A percentile compares a stretch with the other conserved stretches of the same genome.
phyloP scores from a whole-genome alignment of 2,888 invertebrate genomes.

The Myathropa florea region DNA sequence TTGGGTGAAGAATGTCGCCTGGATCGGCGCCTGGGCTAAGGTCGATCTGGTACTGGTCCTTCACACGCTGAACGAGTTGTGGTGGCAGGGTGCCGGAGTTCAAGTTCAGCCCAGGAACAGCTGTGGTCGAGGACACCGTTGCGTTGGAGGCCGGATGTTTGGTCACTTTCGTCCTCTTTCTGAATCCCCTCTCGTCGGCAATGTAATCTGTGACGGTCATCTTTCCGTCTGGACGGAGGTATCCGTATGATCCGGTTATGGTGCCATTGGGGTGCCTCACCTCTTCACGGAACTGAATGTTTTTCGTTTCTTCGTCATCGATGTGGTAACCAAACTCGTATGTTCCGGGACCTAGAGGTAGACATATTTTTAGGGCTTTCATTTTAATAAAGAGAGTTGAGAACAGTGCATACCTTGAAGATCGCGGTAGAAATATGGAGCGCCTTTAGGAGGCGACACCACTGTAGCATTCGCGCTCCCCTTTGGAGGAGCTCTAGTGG shows the following conservation, averaged over 20 bases:
- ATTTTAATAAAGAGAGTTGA: conserved; percentile 10
- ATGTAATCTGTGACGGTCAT: conserved; percentile 84
- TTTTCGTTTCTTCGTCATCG: conserved; percentile 84
- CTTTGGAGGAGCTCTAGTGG: background rate
- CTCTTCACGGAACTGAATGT: conserved; percentile 87
- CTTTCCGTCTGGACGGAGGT: conserved; percentile 84
- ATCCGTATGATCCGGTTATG: conserved; percentile 87
- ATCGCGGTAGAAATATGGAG: conserved; percentile 76
- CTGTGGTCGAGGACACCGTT: background rate
- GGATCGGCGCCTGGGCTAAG: conserved; percentile 73
- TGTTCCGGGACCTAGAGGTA: conserved; percentile 83
- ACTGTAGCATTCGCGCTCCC: conserved; percentile 1
- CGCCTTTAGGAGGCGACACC: conserved; percentile 54
- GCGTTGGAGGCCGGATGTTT: background rate
- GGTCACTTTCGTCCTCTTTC: conserved; percentile 72
- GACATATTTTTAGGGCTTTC: background rate
- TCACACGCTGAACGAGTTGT: conserved; percentile 73
- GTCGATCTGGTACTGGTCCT: conserved; percentile 75
- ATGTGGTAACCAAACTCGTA: conserved; percentile 89
- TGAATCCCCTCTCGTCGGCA: conserved; percentile 85
- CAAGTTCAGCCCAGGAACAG: conserved; percentile 73
- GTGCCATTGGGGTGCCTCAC: conserved; percentile 87
- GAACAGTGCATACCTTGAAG: conserved; percentile 75
- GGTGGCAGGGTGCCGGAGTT: conserved; percentile 74
- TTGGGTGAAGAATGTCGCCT: conserved; percentile 74